Conservation (phyloP, 2,113 vertebrate species). For the Casuarius casuarius region DNA sequence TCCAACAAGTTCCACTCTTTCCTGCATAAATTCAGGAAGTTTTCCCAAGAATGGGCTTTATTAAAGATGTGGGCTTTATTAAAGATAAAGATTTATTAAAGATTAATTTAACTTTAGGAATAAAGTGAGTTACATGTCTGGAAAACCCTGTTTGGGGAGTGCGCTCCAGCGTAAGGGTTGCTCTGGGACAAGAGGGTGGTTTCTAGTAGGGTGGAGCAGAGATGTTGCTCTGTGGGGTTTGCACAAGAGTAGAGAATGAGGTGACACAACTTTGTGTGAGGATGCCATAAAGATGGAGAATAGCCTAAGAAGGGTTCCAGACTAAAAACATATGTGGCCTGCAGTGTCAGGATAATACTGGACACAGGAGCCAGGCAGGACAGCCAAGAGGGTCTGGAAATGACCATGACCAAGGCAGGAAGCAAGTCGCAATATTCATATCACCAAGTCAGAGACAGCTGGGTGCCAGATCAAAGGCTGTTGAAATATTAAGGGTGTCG, state of each 20-base stretch:
- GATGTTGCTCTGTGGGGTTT: background rate
- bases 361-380: background rate
- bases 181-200: background rate
- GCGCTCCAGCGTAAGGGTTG: background rate
- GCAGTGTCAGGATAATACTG: background rate
- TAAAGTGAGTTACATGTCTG: background rate
- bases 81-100: no score
- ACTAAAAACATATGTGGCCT: background rate
- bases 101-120: background rate
- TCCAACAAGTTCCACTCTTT: background rate
- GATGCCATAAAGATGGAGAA: background rate
- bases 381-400: background rate
- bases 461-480: background rate
- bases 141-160: constrained; percentile 39
- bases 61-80: background rate
- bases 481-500: background rate
- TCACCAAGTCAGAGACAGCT: background rate
- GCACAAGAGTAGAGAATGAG: background rate
- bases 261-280: background rate
- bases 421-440: background rate
- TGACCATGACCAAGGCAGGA: background rate
- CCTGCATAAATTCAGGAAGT: background rate
- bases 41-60: background rate
- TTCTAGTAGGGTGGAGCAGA: background rate
- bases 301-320: background rate